These are phyloP conservation scores for Canis aureus DNA, from an alignment of 2,113 vertebrate species.

Conservation along the genomic window DNA sequence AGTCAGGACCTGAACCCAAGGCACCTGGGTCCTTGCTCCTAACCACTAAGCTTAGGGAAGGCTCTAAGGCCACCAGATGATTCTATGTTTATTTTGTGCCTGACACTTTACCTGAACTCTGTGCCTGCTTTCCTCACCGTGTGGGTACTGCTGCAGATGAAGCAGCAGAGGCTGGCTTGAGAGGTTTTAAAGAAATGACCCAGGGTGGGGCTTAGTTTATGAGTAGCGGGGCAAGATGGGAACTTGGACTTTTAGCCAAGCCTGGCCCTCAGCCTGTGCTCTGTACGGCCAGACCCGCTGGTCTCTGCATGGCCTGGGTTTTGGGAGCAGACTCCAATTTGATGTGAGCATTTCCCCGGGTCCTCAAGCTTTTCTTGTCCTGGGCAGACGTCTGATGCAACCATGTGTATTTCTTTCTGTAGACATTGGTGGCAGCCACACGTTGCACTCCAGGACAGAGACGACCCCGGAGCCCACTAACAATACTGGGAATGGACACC, in stretches of 20 bases:
- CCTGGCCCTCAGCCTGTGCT: neutral
- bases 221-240: neutral
- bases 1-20: neutral
- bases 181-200: neutral
- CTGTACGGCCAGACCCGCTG: neutral
- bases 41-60: neutral
- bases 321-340: neutral
- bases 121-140: neutral
- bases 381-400: neutral
- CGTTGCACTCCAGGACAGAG: constrained; percentile 58
- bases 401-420: neutral
- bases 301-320: rapidly evolving
- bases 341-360: neutral
- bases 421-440: constrained; percentile 57
- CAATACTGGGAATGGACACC: constrained; percentile 66
- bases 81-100: neutral
- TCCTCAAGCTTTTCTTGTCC: too few species aligned
- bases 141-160: neutral
- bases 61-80: too few species aligned
- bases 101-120: neutral
- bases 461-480: constrained; percentile 38
- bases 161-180: neutral
- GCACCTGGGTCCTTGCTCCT: neutral
- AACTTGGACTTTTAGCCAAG: neutral
- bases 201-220: neutral